These are phyloP conservation scores for Enteromius afrohamiltoni DNA, from an alignment of 2,797 vertebrate genomes.

Conservation along the genomic window DNA sequence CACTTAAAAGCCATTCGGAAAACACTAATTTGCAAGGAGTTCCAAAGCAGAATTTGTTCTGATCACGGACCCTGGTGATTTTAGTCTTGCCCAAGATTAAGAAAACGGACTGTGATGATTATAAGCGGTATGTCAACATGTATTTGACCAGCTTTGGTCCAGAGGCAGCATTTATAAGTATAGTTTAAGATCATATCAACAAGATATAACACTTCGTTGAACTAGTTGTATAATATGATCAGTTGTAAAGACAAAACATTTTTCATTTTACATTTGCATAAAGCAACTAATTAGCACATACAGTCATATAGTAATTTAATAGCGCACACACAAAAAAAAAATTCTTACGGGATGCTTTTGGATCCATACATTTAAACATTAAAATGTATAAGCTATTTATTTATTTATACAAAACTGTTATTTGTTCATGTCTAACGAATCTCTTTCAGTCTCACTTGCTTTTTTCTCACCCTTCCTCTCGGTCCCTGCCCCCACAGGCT, in stretches of 20 bases:
- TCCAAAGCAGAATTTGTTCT: conserved; percentile 25
- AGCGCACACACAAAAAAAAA: neutral
- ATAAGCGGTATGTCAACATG: conserved; percentile 8
- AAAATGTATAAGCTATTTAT: neutral
- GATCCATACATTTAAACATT: neutral
- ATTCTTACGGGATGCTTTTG: neutral
- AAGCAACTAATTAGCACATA: neutral
- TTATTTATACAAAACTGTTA: neutral
- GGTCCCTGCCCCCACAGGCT: conserved; percentile 66
- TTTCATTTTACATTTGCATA: neutral
- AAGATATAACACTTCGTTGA: neutral
- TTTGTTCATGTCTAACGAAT: neutral
- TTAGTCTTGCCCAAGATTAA: conserved; percentile 21
- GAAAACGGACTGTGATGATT: conserved; percentile 15
- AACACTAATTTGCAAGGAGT: conserved; percentile 17
- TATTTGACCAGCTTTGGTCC: conserved; percentile 10
- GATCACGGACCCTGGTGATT: conserved; percentile 33
- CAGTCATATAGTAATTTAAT: too few relatives aligned
- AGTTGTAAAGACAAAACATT: neutral
- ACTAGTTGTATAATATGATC: neutral
- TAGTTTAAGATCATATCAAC: neutral
- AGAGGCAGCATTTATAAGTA: neutral
- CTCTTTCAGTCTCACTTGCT: conserved; percentile 28
- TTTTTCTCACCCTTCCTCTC: conserved; percentile 43
- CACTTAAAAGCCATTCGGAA: conserved; percentile 40